These are phyloP conservation scores for Macroglossus sobrinus DNA, from an alignment of 2,113 vertebrate genomes.

Conservation along the genomic window DNA sequence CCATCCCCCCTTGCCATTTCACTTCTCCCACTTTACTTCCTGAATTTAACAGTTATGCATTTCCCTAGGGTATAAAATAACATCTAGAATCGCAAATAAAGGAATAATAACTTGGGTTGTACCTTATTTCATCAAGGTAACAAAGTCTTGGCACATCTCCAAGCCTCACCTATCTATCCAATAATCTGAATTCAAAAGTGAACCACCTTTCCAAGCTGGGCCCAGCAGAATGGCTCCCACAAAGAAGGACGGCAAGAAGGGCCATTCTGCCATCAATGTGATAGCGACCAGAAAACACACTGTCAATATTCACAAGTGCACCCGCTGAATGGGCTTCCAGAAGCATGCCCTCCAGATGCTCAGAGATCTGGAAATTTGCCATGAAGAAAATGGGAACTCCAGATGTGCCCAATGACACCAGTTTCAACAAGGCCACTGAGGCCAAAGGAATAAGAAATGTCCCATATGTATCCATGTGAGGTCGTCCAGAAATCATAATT, in stretches of 20 bases:
- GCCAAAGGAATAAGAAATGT: background rate
- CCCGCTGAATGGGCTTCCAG: background rate
- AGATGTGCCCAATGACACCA: background rate
- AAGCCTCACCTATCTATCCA: background rate
- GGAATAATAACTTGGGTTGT: background rate
- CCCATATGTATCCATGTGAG: too few relatives aligned
- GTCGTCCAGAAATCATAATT: background rate
- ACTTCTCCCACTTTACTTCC: background rate
- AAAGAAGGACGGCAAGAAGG: background rate
- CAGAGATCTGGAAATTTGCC: background rate
- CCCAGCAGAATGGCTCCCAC: background rate
- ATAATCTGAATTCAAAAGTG: background rate
- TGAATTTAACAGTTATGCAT: background rate
- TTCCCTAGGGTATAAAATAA: background rate
- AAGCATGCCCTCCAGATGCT: background rate
- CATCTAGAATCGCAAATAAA: background rate
- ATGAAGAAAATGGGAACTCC: background rate
- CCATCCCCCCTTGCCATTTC: background rate
- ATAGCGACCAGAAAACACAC: background rate
- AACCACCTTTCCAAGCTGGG: background rate
- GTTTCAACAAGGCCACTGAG: background rate
- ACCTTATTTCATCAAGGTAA: background rate
- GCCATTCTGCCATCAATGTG: background rate
- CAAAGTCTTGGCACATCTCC: background rate
- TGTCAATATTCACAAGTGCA: background rate